phyloP scores from a whole-genome alignment of 2,888 invertebrate species.

The Drosophila flavopinicola region DNA sequence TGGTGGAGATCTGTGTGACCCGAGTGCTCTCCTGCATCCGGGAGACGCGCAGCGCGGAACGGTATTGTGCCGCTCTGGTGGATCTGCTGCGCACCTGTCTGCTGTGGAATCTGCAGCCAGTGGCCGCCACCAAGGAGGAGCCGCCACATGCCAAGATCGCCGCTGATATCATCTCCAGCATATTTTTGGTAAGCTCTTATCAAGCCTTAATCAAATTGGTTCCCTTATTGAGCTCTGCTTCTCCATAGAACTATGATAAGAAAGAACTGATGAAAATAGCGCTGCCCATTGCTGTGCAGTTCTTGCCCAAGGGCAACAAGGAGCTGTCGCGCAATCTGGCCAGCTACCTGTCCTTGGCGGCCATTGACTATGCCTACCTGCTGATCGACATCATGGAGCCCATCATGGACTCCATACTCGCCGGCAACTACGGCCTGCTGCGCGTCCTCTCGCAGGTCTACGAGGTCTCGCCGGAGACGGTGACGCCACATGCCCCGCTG shows the following conservation, averaged over 20 bases:
- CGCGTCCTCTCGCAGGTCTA: constrained; percentile 96
- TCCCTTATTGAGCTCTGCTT: neutral
- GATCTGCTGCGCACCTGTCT: constrained; percentile 94
- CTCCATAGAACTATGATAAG: constrained; percentile 86
- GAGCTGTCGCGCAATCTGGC: constrained; percentile 96
- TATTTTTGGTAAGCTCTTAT: constrained; percentile 90
- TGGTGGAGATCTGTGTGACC: constrained; percentile 97
- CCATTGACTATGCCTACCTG: constrained; percentile 94
- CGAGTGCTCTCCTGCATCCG: constrained; percentile 95
- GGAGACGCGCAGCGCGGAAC: constrained; percentile 93
- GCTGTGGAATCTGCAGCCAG: constrained; percentile 93
- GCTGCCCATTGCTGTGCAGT: constrained; percentile 95
- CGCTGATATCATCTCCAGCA: constrained; percentile 96
- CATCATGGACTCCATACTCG: constrained; percentile 95
- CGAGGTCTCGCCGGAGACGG: constrained; percentile 93
- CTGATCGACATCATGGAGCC: constrained; percentile 94
- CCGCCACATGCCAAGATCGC: constrained; percentile 98
- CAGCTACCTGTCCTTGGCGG: constrained; percentile 95
- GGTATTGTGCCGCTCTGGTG: constrained; percentile 93
- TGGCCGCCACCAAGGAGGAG: constrained; percentile 90
- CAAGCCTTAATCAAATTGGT: constrained; percentile 8
- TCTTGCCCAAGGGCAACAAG: constrained; percentile 94
- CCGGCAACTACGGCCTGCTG: constrained; percentile 94
- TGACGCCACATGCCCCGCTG: constrained; percentile 93
- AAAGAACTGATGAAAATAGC: constrained; percentile 87